A percentile compares a stretch with the other conserved stretches of the same genome.
These are phyloP conservation scores for Isotomurus palustris DNA, from an alignment of 2,888 invertebrate genomes.

Conservation along the genomic window DNA sequence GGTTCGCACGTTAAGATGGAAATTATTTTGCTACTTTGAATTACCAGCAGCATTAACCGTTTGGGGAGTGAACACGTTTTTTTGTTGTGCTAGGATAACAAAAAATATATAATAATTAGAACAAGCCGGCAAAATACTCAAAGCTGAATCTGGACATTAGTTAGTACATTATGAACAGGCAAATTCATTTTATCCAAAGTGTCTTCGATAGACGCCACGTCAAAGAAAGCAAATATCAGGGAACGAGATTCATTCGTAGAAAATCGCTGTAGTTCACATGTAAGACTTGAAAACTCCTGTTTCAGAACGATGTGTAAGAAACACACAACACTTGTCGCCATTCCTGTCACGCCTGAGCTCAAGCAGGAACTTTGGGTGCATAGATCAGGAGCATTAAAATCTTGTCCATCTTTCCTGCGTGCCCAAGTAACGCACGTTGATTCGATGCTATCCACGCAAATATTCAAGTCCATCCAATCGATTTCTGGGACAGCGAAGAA, in stretches of 20 bases:
- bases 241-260: constrained; percentile 12
- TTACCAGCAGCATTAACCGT: no score
- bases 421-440: constrained; percentile 28
- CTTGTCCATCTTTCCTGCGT: not conserved
- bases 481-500: constrained; percentile 11
- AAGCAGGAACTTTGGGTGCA: constrained; percentile 6
- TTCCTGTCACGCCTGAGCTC: constrained; percentile 4
- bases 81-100: not conserved
- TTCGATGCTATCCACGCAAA: constrained; percentile 18
- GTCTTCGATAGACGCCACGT: constrained; percentile 14
- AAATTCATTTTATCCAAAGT: constrained; percentile 8
- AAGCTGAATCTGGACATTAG: not conserved
- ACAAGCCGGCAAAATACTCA: not conserved
- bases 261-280: constrained; percentile 10
- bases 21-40: no score
- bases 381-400: not conserved
- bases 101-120: not conserved
- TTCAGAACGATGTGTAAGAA: constrained; percentile 19
- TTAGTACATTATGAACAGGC: not conserved
- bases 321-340: constrained; percentile 17
- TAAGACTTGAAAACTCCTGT: constrained; percentile 5
- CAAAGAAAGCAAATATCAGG: constrained; percentile 15
- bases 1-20: no score
- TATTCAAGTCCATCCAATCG: constrained; percentile 7
- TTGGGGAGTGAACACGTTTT: not conserved